phyloP scores from a whole-genome alignment of 1,140 invertebrate species.

The Teleogryllus occipitalis region DNA sequence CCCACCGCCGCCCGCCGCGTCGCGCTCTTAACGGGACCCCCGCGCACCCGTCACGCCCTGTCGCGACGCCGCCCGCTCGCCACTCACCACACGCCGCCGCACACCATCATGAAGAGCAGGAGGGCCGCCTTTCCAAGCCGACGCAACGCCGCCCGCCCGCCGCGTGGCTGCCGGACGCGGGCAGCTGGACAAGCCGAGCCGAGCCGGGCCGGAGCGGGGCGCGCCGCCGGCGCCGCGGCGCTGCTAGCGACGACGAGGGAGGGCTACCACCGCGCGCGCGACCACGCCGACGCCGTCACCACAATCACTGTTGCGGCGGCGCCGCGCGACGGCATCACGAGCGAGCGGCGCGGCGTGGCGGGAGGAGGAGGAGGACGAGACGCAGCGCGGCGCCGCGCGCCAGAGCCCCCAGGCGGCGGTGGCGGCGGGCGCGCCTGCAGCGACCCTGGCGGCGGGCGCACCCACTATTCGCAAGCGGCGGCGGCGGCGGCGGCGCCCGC shows the following conservation, averaged over 20 bases:
- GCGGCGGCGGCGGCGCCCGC: too few species aligned
- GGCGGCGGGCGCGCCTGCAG: constrained; percentile 15
- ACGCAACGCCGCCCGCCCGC: neutral
- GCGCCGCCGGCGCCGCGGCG: too few species aligned
- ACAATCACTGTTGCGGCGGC: too few species aligned
- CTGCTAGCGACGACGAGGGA: too few species aligned
- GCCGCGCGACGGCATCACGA: too few species aligned
- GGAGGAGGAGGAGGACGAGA: too few species aligned
- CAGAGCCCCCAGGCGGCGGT: constrained; percentile 10
- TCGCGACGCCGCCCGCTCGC: neutral
- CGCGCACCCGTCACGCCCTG: neutral
- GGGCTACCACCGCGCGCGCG: constrained; percentile 18
- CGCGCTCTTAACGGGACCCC: too few species aligned
- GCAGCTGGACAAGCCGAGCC: too few species aligned
- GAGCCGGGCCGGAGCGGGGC: too few species aligned
- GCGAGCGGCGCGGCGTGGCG: too few species aligned
- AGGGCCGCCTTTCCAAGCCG: constrained; percentile 34
- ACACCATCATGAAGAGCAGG: constrained; percentile 20
- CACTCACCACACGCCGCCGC: neutral
- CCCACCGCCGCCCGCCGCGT: too few species aligned
- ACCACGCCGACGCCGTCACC: constrained; percentile 13
- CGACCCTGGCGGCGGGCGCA: neutral
- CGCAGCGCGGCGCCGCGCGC: neutral
- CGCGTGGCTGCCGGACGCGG: neutral
- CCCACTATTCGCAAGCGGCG: neutral